These are phyloP conservation scores for Conus ventricosus DNA, from an alignment of 1,140 invertebrate species.

Conservation along the genomic window DNA sequence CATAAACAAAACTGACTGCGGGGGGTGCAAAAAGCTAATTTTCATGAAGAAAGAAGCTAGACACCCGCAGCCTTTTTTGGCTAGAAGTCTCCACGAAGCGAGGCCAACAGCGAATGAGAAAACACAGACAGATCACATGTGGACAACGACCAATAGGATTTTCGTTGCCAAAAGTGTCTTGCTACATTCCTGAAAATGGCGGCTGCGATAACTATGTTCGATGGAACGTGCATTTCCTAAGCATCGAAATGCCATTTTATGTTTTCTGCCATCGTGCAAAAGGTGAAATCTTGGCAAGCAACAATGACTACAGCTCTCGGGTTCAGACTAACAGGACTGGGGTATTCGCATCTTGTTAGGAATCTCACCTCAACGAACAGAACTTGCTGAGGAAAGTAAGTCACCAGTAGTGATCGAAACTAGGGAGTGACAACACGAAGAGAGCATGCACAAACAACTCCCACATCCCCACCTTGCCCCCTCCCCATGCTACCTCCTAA, in stretches of 20 bases:
- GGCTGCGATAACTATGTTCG: neutral
- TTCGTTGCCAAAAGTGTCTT: slow-evolving; percentile 17
- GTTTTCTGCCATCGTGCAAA: no score
- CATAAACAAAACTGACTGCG: slow-evolving; percentile 11
- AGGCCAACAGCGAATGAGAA: slow-evolving; percentile 56
- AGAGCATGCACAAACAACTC: no score
- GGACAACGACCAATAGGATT: slow-evolving; percentile 55
- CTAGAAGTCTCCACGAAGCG: slow-evolving; percentile 53
- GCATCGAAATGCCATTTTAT: no score
- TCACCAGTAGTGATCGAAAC: neutral
- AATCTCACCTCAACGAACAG: slow-evolving; percentile 11
- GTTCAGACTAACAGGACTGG: slow-evolving; percentile 13
- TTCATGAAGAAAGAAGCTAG: slow-evolving; percentile 38
- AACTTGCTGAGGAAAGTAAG: slow-evolving; percentile 26
- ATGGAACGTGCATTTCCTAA: neutral
- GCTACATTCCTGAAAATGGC: slow-evolving; percentile 33
- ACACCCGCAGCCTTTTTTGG: slow-evolving; percentile 68
- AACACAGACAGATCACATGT: slow-evolving; percentile 61
- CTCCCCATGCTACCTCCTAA: no score
- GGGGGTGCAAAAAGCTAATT: slow-evolving; percentile 35
- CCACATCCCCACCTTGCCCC: no score
- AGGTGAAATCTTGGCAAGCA: neutral
- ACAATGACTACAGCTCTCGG: slow-evolving; percentile 16
- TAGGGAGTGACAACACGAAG: no score
- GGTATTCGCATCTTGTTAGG: slow-evolving; percentile 3